Conservation (phyloP, 2,113 vertebrate genomes). For the Menidia beryllina region DNA sequence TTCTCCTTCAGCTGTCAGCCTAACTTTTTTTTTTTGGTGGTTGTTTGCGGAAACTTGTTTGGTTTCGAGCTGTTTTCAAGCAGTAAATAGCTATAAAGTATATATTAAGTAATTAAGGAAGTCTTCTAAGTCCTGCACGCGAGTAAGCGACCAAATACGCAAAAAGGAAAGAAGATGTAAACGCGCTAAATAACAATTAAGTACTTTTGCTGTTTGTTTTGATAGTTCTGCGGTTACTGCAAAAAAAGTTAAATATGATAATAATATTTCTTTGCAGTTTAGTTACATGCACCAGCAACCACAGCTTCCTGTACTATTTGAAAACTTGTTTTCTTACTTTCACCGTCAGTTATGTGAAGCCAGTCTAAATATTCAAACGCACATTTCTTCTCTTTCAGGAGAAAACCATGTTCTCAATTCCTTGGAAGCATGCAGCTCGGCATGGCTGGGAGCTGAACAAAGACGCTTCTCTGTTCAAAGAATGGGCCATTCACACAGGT, state of each 20-base stretch:
- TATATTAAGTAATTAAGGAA: too few relatives aligned
- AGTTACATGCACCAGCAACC: too few relatives aligned
- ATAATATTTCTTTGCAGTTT: too few relatives aligned
- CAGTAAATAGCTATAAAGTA: too few relatives aligned
- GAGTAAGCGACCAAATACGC: too few relatives aligned
- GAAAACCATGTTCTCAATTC: conserved; percentile 91
- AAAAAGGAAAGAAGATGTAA: too few relatives aligned
- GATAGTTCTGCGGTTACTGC: too few relatives aligned
- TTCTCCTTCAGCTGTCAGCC: neutral
- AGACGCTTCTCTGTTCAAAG: conserved; percentile 92
- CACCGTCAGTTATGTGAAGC: neutral
- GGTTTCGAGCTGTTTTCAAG: neutral
- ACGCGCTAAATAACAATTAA: too few relatives aligned
- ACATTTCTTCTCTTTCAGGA: conserved; percentile 78
- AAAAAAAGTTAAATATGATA: too few relatives aligned
- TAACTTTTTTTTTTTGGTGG: neutral
- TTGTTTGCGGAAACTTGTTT: neutral
- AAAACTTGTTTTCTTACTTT: neutral
- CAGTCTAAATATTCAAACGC: neutral
- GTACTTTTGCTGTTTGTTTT: too few relatives aligned
- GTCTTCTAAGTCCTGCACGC: too few relatives aligned
- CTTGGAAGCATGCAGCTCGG: conserved; percentile 97
- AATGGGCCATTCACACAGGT: conserved; percentile 98
- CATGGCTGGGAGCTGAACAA: conserved; percentile 96
- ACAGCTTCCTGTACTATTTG: neutral